Base-by-base conservation (phyloP, 2,113 vertebrate genomes). In the Brachypodius melanocephalos region DNA sequence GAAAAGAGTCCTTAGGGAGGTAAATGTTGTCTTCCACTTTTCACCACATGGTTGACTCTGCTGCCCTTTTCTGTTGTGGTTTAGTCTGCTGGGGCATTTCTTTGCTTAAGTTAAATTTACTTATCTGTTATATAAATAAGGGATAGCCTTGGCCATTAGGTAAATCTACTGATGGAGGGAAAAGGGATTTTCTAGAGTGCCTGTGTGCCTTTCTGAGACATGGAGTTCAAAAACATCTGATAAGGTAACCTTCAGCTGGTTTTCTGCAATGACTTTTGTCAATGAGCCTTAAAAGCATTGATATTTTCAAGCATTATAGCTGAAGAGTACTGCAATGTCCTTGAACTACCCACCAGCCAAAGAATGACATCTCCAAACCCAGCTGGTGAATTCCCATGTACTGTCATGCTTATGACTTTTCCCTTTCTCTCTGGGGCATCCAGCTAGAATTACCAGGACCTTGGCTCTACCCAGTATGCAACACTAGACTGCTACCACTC, bases 81-180 rank as follows among this genome's bases (percentile, higher is more conserved):
- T 96, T 96, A 62, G 84, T 88, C 79, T 95, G 36, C 79, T 91
- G 80, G 72, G 72, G 26, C 1, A 0, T 52, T 94, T 90, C 49
- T 38, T 57, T 81, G 76, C 83, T 83, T 76, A 73, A 87, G 85
- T 95, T 87, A 96, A 89, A 93, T 96, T 90, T 92, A 90, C 95
- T 90, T 88, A 94, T 28, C 89, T 91, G 59, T 94, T 96, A 74
- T 68, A 88, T 96, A 90, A 93, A 46, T 62, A 92, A 85, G 75
- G 86, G 71, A 76, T 78, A 75, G 76, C 85, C 57, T 45, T 55
- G 54, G 63, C 84, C 72, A 71, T 89, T 73, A 86, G 89, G 80
- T 79, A 90, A 96, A 93, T 62, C 73, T 73, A 82, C 71, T 77
- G 38, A 52, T 71, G 42, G 78, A 83, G 19, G 84, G 71, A 63